Evolutionary conservation across 2,888 invertebrate species (phyloP).

Genomic region (Papilio elwesi): DNA sequence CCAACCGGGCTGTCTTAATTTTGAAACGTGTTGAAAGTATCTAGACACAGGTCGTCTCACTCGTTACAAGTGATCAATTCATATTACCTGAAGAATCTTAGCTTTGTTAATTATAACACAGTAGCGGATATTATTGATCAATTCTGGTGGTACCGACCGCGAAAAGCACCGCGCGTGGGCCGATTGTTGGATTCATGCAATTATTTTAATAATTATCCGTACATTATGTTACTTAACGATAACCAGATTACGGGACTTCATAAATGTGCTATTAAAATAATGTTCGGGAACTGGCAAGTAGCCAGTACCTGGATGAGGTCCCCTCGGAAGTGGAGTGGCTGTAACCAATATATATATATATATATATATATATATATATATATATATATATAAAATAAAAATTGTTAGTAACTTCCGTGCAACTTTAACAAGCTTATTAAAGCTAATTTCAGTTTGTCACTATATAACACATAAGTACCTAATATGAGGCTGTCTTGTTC

Average conservation of each 20-base stretch:
- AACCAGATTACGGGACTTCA: conserved; percentile 15
- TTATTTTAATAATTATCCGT: conserved; percentile 21
- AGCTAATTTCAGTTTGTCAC: no score
- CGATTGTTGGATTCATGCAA: conserved; percentile 14
- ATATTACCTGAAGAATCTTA: no score
- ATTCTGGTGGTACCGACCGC: background rate
- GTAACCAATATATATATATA: background rate
- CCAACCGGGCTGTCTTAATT: no score
- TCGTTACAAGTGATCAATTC: no score
- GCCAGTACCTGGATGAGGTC: conserved; percentile 17
- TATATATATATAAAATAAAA: no score
- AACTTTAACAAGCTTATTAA: no score
- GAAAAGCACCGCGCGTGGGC: conserved; percentile 1
- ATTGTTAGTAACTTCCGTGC: no score
- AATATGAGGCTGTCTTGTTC: no score
- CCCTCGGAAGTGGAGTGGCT: background rate
- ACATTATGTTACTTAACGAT: conserved; percentile 13
- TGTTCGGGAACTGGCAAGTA: conserved; percentile 1
- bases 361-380: no score
- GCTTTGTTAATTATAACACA: conserved; percentile 1
- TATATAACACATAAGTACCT: no score
- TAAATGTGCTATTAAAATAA: conserved; percentile 12
- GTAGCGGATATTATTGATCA: background rate
- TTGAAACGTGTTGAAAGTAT: no score
- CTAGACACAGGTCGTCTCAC: no score